Base-by-base conservation (phyloP, 2,888 invertebrate species). In the Sturmia bella region DNA sequence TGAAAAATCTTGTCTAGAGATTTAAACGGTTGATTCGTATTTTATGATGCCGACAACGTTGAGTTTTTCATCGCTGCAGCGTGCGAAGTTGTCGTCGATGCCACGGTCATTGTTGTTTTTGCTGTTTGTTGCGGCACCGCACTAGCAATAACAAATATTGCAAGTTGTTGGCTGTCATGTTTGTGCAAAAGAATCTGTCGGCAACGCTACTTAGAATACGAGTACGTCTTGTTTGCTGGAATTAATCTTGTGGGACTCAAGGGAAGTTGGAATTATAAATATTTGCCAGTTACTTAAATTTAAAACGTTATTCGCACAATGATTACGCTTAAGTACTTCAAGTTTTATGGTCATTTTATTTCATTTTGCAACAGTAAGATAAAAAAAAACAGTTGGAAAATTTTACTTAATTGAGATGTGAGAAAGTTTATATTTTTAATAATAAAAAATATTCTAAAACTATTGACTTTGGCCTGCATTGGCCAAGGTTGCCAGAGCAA, bases 371-470 rank as follows among this genome's bases (percentile, higher is more conserved):
- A n/a, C 9, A 41, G 32, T 17, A 17, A 56, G 15, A 43, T 19
- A 32, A 32, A 9, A 7, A 5, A 32, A 32, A 32, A 7, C 4
- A 43, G 39, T 56, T 24, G 39, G 27, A 37, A 54, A 75, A 69
- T 61, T 69, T 69, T 15, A 52, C 56, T 74, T 74, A 56, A 80
- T 80, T 72, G 69, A 64, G 77, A 63, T 81, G 81, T 77, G 63
- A 77, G 59, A 56, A 69, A 63, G 56, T 54, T 74, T 74, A 19
- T 50, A 64, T 43, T 73, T 56, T 69, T 13, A 43, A 17, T 48
- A 41, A 63, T 59, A 70, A 75, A 72, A 73, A 70, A 13, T n/a
- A 27, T 43, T 63, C 27, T 27, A n/a, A 61, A 41, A 32, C 27
- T 27, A 15, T 57, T 24, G 7, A 17, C 12, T 57, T 37, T 12